Percentiles rank a stretch among this genome's conserved stretches.
These are phyloP conservation scores for Aphodius granarius DNA, from an alignment of 2,888 invertebrate species.

Conservation along the genomic window DNA sequence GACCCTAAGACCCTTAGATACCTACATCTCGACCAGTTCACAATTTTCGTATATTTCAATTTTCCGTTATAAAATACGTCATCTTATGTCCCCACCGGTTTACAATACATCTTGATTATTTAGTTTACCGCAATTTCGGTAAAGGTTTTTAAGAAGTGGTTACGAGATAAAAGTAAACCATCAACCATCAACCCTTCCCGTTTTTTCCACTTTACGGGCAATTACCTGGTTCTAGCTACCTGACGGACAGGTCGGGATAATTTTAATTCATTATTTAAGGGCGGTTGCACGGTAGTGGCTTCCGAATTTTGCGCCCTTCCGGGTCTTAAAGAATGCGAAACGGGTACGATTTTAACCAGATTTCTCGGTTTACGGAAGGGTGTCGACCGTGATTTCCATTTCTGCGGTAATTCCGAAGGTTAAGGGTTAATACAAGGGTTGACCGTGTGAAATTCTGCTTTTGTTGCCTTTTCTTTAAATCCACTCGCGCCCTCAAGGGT, in stretches of 20 bases:
- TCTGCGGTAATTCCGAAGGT: conserved; percentile 33
- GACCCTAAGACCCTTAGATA: not conserved
- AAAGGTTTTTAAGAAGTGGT: not conserved
- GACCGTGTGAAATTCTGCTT: conserved; percentile 47
- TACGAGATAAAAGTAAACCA: not conserved
- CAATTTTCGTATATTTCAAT: not conserved
- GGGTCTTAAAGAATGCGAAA: conserved; percentile 1
- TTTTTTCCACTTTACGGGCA: conserved; percentile 2
- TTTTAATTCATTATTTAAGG: conserved; percentile 40
- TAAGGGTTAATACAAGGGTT: conserved; percentile 35
- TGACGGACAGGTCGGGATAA: conserved; percentile 9
- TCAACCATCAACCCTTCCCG: not conserved
- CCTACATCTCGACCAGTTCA: not conserved
- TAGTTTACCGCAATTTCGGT: not conserved
- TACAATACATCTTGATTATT: not conserved
- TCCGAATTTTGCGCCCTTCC: conserved; percentile 36
- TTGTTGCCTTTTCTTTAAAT: conserved; percentile 11
- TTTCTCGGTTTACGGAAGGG: conserved; percentile 38
- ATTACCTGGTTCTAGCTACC: conserved; percentile 32
- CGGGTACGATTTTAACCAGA: conserved; percentile 46
- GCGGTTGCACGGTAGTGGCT: conserved; percentile 48
- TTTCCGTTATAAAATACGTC: not conserved
- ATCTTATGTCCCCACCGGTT: not conserved
- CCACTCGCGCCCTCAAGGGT: conserved; percentile 22
- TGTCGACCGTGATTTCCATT: conserved; percentile 35